Evolutionary conservation across 2,888 invertebrate genomes (phyloP).

Genomic region (Caprella mutica): DNA sequence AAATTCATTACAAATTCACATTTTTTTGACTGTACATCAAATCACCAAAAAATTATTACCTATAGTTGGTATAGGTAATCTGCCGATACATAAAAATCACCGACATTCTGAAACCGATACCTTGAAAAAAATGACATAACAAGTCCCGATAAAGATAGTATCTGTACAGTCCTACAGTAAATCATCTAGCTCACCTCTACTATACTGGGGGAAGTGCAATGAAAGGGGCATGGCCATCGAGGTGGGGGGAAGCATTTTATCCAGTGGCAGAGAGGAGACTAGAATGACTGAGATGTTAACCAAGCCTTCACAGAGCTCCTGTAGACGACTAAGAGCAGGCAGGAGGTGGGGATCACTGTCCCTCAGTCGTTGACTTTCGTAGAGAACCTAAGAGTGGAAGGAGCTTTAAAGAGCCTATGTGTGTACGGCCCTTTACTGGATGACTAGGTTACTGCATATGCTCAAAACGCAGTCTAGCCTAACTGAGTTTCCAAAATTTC

Average conservation of each 20-base stretch:
- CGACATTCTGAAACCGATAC: no score
- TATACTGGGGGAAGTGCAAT: constrained; percentile 69
- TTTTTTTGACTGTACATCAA: no score
- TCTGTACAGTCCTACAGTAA: not conserved
- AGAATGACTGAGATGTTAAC: constrained; percentile 63
- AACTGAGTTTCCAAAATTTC: no score
- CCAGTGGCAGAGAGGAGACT: constrained; percentile 64
- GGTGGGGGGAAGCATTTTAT: constrained; percentile 61
- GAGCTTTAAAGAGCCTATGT: no score
- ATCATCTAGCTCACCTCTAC: constrained; percentile 45
- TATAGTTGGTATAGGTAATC: no score
- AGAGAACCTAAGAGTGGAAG: constrained; percentile 47
- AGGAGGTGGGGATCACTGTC: constrained; percentile 62
- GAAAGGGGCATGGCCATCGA: constrained; percentile 59
- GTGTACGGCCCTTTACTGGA: no score
- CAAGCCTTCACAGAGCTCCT: constrained; percentile 56
- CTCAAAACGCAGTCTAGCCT: no score
- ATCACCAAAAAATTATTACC: no score
- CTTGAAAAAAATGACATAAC: not conserved
- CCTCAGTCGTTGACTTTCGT: constrained; percentile 67
- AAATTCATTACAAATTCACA: no score
- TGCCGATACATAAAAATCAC: no score
- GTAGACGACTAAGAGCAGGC: constrained; percentile 58
- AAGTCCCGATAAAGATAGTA: not conserved
- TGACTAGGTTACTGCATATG: no score